phyloP scores from a whole-genome alignment of 2,797 vertebrate species.

The Sebastes matsubarae region DNA sequence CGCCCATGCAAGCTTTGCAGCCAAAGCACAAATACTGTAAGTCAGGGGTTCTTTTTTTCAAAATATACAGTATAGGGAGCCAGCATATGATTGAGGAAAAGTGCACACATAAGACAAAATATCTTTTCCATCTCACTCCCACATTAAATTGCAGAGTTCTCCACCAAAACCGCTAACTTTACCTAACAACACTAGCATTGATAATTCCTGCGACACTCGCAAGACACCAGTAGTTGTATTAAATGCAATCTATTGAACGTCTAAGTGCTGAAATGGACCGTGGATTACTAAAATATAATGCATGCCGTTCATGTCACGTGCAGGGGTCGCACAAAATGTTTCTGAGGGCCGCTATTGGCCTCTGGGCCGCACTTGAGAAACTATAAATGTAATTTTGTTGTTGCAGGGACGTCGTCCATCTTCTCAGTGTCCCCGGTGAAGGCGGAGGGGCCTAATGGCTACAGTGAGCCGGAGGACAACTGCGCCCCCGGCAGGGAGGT shows the following conservation, averaged over 20 bases:
- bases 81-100: too few species aligned
- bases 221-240: background rate
- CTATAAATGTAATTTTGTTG: background rate
- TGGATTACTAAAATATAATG: too few species aligned
- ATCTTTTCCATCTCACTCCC: background rate
- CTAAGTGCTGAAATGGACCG: background rate
- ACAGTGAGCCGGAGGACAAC: conserved; percentile 88
- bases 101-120: background rate
- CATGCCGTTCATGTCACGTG: background rate
- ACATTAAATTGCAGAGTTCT: background rate
- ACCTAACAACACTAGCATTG: background rate
- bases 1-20: background rate
- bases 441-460: conserved; percentile 84
- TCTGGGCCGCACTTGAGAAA: too few species aligned
- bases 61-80: background rate
- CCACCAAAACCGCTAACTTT: background rate
- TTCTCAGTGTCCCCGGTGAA: conserved; percentile 87
- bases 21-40: background rate
- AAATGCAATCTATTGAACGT: background rate
- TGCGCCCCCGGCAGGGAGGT: conserved; percentile 86
- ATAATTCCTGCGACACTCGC: background rate
- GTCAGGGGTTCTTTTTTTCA: background rate
- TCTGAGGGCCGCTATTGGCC: background rate
- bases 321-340: background rate
- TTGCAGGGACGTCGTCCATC: conserved; percentile 85